These are phyloP conservation scores for Nephila pilipes DNA, from an alignment of 1,140 invertebrate species.

Conservation along the genomic window DNA sequence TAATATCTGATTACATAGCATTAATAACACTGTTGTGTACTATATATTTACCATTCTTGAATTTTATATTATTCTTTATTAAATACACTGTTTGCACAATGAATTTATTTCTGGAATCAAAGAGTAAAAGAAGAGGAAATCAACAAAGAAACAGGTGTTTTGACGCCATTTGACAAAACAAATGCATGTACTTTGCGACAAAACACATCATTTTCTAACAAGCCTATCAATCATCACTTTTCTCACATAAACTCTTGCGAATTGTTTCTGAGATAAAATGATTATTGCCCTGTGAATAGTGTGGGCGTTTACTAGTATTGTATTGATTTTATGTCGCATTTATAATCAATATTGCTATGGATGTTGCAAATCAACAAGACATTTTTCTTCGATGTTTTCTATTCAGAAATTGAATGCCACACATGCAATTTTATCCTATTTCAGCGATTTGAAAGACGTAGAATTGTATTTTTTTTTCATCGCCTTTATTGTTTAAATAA, in stretches of 20 bases:
- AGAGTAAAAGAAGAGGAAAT: too few species aligned
- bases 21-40: too few species aligned
- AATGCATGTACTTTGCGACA: too few species aligned
- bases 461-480: not conserved
- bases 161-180: too few species aligned
- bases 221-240: not conserved
- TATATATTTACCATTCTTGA: too few species aligned
- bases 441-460: not conserved
- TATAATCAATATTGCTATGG: slow-evolving; percentile 40
- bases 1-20: too few species aligned
- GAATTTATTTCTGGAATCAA: too few species aligned
- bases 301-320: not conserved
- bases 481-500: not conserved
- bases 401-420: not conserved
- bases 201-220: not conserved
- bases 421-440: not conserved
- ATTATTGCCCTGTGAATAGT: not conserved
- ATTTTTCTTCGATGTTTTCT: not conserved
- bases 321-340: not conserved
- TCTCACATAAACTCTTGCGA: not conserved
- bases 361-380: not conserved
- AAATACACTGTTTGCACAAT: too few species aligned
- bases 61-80: too few species aligned
- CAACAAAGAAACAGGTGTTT: too few species aligned
- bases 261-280: slow-evolving; percentile 13